phyloP scores from a whole-genome alignment of 2,888 invertebrate genomes.

The Ctena decussata region DNA sequence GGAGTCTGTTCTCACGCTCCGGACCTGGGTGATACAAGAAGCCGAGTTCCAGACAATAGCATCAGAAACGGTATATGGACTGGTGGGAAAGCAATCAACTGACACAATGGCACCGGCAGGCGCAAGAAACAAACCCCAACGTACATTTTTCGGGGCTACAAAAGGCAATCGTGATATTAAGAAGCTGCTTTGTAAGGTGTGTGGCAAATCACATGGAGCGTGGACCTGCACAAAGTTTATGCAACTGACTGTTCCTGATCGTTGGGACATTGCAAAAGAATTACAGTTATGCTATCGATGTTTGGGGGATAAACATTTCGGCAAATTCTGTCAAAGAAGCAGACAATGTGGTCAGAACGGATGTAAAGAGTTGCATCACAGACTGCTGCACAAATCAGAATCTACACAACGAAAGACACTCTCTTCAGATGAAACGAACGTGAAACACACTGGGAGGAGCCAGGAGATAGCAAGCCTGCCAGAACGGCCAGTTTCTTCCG shows the following conservation, averaged over 20 bases:
- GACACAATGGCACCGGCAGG: neutral
- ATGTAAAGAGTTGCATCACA: too few relatives aligned
- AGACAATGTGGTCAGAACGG: constrained; percentile 9
- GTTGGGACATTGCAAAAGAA: constrained; percentile 13
- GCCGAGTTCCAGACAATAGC: constrained; percentile 29
- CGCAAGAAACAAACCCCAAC: neutral
- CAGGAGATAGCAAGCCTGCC: neutral
- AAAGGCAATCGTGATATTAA: neutral
- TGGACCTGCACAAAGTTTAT: constrained; percentile 33
- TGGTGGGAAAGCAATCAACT: neutral
- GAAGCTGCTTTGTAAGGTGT: too few relatives aligned
- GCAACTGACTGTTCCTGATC: neutral
- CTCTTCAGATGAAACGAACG: neutral
- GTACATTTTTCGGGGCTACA: neutral
- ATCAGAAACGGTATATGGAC: constrained; percentile 22
- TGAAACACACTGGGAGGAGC: neutral
- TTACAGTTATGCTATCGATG: too few relatives aligned
- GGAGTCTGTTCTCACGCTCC: constrained; percentile 24
- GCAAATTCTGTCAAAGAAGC: too few relatives aligned
- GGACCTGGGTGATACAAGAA: constrained; percentile 32
- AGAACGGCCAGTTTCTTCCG: neutral
- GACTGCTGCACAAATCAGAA: too few relatives aligned
- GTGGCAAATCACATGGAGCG: constrained; percentile 15
- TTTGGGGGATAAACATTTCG: too few relatives aligned
- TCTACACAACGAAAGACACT: neutral